Evolutionary conservation across 2,797 vertebrate species (phyloP), one percentile per base, ranked within the genome.

Genomic region (Fratercula arctica): DNA sequence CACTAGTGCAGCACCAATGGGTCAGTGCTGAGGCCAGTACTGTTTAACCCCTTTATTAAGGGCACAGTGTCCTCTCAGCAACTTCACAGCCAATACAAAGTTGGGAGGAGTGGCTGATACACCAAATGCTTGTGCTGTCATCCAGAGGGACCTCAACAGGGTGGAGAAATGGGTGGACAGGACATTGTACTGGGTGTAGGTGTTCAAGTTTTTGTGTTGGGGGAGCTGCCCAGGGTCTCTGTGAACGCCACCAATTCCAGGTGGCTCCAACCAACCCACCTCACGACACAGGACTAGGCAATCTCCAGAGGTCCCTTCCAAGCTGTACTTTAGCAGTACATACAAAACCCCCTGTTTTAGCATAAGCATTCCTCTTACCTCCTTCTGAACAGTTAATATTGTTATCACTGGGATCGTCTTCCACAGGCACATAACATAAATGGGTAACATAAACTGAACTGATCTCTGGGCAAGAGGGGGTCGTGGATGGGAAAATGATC

Each of bases 21-120:
- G 57, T 70, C 46, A 12, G 11, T 8, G 59, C 2, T 8, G 39
- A 37, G 35, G 74, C 64, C 25, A 41, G 37, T 41, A 41, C 51
- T 29, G 12, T 11, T 82, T 43, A 91, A 87, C 15, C 10, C 35
- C 10, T 70, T 57, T 10, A 3, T 31, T 63, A 73, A 43, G 37
- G 66, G 56, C 54, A 43, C 8, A 41, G n/a, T 4, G 16, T 25
- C 23, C 10, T 4, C 1, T 3, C 46, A 59, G 67, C 54, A 77
- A 21, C 20, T 75, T 35, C 0, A 0, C 48, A 76, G 70, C 7
- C 2, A 3, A 51, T 9, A 48, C 21, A 17, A 43, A 25, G 13
- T 0, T 31, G 25, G 31, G 46, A 67, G 39, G 25, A 70, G 46
- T 3, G 50, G 35, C 24, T 64, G 57, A 46, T 24, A 25, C 29